Percentiles rank a stretch among this genome's conserved stretches.
phyloP scores from a whole-genome alignment of 2,113 vertebrate species.

The Stomatorhinus ivindoensis region DNA sequence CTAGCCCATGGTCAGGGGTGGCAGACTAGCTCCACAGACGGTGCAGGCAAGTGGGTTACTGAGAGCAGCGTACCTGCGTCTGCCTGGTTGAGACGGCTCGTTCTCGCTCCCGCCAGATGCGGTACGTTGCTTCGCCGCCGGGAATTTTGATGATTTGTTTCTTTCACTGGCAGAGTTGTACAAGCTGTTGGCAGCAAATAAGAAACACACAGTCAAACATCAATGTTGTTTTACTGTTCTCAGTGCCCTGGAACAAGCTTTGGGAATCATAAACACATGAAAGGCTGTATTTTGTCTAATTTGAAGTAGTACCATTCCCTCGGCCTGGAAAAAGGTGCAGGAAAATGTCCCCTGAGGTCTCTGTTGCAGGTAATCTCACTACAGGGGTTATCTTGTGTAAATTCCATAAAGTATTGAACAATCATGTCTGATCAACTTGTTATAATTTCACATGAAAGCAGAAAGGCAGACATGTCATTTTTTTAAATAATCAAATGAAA shows the following conservation, averaged over 20 bases:
- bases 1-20: background rate
- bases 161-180: constrained; percentile 70
- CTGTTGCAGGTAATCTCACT: background rate
- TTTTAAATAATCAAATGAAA: background rate
- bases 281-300: background rate
- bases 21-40: background rate
- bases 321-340: background rate
- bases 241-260: background rate
- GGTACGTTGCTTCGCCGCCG: constrained; percentile 57
- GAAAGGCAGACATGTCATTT: background rate
- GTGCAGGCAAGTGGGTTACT: background rate
- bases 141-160: constrained; percentile 77
- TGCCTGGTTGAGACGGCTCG: constrained; percentile 58
- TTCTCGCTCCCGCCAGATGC: constrained; percentile 72
- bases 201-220: background rate
- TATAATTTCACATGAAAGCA: background rate
- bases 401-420: background rate
- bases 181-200: constrained; percentile 56
- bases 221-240: background rate
- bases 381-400: background rate
- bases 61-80: constrained; percentile 58
- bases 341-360: background rate
- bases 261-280: background rate
- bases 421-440: background rate
- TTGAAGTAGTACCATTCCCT: background rate